Evolutionary conservation across 2,113 vertebrate genomes (phyloP).

Genomic region (Hippopotamus amphibius): DNA sequence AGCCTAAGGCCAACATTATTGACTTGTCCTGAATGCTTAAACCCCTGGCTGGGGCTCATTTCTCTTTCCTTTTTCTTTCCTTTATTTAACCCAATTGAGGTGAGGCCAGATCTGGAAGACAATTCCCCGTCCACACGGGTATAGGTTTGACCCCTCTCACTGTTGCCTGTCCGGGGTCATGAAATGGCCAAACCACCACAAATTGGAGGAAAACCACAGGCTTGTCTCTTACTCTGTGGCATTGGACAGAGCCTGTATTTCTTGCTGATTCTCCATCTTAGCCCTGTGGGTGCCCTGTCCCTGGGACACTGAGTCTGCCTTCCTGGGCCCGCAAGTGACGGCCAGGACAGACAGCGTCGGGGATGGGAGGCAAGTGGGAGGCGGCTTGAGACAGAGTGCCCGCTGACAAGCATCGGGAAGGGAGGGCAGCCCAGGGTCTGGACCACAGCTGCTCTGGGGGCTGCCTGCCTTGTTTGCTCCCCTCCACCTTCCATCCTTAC

Average conservation of each 20-base stretch:
- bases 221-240: neutral
- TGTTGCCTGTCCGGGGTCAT: neutral
- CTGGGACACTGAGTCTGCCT: neutral
- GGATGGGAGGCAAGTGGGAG: neutral
- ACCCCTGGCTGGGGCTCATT: neutral
- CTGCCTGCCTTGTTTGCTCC: neutral
- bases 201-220: neutral
- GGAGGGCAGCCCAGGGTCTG: too few species aligned
- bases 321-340: neutral
- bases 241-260: neutral
- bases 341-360: neutral
- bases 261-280: too few species aligned
- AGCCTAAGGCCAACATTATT: neutral
- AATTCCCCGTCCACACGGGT: neutral
- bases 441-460: neutral
- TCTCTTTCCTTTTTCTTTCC: neutral
- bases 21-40: neutral
- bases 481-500: neutral
- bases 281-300: neutral
- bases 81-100: neutral
- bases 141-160: neutral
- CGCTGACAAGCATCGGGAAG: neutral
- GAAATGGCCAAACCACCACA: neutral
- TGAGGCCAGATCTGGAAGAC: neutral
- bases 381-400: neutral